phyloP scores from a whole-genome alignment of 2,888 invertebrate genomes.

The Amiota communis region DNA sequence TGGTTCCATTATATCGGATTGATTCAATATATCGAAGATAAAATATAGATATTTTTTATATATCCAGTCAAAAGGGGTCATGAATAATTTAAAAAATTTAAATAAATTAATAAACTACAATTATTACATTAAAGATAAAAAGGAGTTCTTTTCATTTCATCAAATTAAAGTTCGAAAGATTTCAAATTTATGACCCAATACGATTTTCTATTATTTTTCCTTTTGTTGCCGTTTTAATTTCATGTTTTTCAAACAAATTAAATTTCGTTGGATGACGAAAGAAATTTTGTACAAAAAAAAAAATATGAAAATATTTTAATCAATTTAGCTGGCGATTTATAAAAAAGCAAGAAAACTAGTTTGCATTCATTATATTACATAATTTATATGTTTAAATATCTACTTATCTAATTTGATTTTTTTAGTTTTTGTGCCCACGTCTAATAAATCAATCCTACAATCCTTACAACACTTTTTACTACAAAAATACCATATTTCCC shows the following conservation, averaged over 20 bases:
- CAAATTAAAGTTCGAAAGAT: too few species aligned
- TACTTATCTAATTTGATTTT: slow-evolving; percentile 47
- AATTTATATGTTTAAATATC: slow-evolving; percentile 51
- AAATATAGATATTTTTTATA: too few species aligned
- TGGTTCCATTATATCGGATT: too few species aligned
- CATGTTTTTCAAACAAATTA: neutral
- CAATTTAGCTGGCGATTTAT: slow-evolving; percentile 23
- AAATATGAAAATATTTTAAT: neutral
- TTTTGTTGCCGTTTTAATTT: neutral
- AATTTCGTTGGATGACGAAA: too few species aligned
- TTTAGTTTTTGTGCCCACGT: slow-evolving; percentile 72
- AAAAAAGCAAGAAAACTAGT: slow-evolving; percentile 46
- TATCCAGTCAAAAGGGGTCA: too few species aligned
- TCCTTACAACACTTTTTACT: slow-evolving; percentile 58
- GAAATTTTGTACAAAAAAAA: neutral
- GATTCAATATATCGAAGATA: too few species aligned
- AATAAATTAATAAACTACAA: too few species aligned
- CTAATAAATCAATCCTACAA: slow-evolving; percentile 55
- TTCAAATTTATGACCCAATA: too few species aligned
- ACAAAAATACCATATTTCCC: slow-evolving; percentile 48
- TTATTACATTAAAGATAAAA: too few species aligned
- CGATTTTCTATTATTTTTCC: neutral
- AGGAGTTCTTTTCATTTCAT: too few species aligned
- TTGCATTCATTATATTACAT: slow-evolving; percentile 61
- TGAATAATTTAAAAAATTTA: too few species aligned